Evolutionary conservation across 2,797 vertebrate species (phyloP).

Genomic region (Margarornis squamiger): DNA sequence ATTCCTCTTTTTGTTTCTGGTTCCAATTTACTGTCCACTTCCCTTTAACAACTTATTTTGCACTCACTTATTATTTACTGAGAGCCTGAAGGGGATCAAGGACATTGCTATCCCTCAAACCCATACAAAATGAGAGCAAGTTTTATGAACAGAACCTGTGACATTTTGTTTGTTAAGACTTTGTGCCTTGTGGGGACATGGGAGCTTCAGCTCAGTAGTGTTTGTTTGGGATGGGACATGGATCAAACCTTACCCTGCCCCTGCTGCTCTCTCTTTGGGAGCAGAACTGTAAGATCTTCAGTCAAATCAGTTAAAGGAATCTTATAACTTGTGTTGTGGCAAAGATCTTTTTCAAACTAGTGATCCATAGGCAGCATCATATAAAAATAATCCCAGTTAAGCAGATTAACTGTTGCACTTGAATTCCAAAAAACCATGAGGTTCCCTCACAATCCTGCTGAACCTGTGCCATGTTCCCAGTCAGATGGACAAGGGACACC

Average conservation of each 20-base stretch:
- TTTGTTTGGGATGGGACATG: not conserved
- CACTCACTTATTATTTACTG: not conserved
- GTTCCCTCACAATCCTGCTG: not conserved
- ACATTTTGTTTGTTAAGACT: not conserved
- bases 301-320: not conserved
- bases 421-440: not conserved
- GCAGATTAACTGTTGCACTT: not conserved
- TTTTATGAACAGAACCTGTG: not conserved
- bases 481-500: not conserved
- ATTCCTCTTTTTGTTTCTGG: not conserved
- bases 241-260: not conserved
- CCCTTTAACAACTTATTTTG: not conserved
- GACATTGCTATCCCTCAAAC: not conserved
- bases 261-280: not conserved
- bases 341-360: not conserved
- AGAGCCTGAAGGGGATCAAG: not conserved
- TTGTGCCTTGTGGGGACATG: not conserved
- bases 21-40: not conserved
- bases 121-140: not conserved
- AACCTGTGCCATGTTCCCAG: not conserved
- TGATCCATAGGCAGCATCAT: not conserved
- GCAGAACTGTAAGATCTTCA: not conserved
- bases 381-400: not conserved
- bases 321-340: not conserved
- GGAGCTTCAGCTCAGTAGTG: not conserved